Conservation (phyloP, 2,888 invertebrate species). For the Stenodera caucasica region DNA sequence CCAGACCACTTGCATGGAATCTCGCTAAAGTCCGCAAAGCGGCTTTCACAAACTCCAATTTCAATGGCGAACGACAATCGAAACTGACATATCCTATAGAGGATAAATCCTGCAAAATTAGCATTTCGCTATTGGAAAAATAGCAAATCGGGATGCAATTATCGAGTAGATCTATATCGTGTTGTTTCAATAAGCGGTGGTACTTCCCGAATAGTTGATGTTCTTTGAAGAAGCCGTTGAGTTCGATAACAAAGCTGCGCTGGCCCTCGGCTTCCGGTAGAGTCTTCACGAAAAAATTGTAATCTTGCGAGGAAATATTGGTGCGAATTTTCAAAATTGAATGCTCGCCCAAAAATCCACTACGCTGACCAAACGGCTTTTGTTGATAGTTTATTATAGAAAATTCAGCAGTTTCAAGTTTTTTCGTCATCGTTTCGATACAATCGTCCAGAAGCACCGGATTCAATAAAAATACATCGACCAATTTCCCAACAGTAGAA, state of each 20-base stretch:
- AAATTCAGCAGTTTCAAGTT: slow-evolving; percentile 16
- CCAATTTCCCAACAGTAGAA: not conserved
- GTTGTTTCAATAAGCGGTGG: slow-evolving; percentile 50
- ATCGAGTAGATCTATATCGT: slow-evolving; percentile 34
- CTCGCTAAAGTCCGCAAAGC: slow-evolving; percentile 38
- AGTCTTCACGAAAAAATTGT: slow-evolving; percentile 63
- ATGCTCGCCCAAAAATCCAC: slow-evolving; percentile 41
- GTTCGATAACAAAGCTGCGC: slow-evolving; percentile 56
- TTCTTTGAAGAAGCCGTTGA: slow-evolving; percentile 59
- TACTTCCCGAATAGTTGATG: slow-evolving; percentile 55
- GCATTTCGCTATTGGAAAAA: slow-evolving; percentile 40
- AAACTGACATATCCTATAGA: slow-evolving; percentile 39
- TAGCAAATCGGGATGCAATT: slow-evolving; percentile 50
- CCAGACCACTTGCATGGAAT: slow-evolving; percentile 45
- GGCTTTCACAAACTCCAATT: slow-evolving; percentile 33
- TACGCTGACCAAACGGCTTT: slow-evolving; percentile 18
- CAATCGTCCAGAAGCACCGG: slow-evolving; percentile 15
- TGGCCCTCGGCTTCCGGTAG: slow-evolving; percentile 60
- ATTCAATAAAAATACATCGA: not conserved
- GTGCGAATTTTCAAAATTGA: slow-evolving; percentile 27
- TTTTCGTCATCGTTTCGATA: slow-evolving; percentile 16
- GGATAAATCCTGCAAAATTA: slow-evolving; percentile 53
- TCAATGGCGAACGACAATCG: slow-evolving; percentile 28
- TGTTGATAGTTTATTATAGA: slow-evolving; percentile 20
- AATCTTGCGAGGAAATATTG: slow-evolving; percentile 18